Evolutionary conservation across 1,140 invertebrate species (phyloP).

Genomic region (Conus betulinus): DNA sequence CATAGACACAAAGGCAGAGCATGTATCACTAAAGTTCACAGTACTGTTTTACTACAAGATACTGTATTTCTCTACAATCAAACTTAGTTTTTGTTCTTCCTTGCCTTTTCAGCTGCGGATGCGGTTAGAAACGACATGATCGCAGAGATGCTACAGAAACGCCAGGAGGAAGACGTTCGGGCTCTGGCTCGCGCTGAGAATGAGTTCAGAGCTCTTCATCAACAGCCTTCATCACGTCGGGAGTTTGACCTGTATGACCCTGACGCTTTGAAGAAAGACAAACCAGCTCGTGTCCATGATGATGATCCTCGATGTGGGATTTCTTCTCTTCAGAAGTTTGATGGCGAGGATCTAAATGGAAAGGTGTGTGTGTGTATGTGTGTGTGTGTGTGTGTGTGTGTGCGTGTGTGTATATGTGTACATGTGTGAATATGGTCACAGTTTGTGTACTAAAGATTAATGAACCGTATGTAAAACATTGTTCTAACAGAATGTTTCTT

Average conservation of each 20-base stretch:
- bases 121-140: constrained; percentile 73
- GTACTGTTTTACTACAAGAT: background rate
- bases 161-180: constrained; percentile 80
- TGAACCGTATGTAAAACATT: too few species aligned
- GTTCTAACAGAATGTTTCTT: too few species aligned
- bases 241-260: constrained; percentile 93
- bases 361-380: constrained; percentile 33
- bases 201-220: constrained; percentile 84
- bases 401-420: too few species aligned
- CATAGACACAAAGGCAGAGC: too few species aligned
- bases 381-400: too few species aligned
- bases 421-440: too few species aligned
- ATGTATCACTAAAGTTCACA: background rate
- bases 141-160: constrained; percentile 65
- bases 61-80: background rate
- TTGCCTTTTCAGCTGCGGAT: constrained; percentile 69
- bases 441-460: too few species aligned
- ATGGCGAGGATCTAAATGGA: constrained; percentile 84
- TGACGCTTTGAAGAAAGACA: constrained; percentile 83
- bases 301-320: constrained; percentile 83
- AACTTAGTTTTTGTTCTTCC: background rate
- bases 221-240: constrained; percentile 84
- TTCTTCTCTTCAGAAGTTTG: constrained; percentile 82
- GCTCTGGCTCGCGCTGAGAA: constrained; percentile 84
- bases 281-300: constrained; percentile 83